Base-by-base conservation (phyloP, 2,888 invertebrate genomes). In the Azorinus chamasolen region DNA sequence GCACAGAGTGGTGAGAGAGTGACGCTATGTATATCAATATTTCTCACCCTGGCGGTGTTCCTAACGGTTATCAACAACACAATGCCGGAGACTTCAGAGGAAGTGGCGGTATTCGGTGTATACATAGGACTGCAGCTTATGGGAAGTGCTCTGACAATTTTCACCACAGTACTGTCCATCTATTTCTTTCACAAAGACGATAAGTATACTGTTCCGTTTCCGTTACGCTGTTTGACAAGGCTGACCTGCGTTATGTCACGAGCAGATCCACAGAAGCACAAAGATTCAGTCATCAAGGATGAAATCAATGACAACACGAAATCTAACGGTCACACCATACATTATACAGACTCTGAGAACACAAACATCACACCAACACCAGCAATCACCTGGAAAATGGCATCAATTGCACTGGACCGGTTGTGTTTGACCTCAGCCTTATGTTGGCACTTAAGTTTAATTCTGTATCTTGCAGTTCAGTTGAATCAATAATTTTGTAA, bases 81-180 rank as follows among this genome's bases (percentile, higher is more conserved):
- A n/a, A 71, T 85, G 64, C 85, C 85, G 2, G 75, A 75, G 69
- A 61, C 80, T 0, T 83, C 85, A 1, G 83, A 85, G 20, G 83
- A 83, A 41, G 72, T 85, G 46, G 82, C 85, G 1, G 54, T 65
- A 14, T 65, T 85, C 22, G 77, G 83, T 12, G 51, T 83, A 10
- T 85, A 77, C 43, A 77, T 83, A 5, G 79, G 83, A 1, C 63
- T 83, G 4, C 75, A 83, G 54, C 73, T 85, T 8, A 39, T 81
- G 14, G 77, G 83, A 6, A 83, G 85, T 46, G 83, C 73, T 2
- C 58, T 82, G 10, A 76, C 82, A 14, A 73, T 83, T 16, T 18
- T 79, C 22, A 55, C 78, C 18, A 83, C 85, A 1, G 77, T 83
- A 1, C 50, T 80, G 12, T 79, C 85, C 3, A 62, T 84, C 3